Base-by-base conservation (phyloP, 2,888 invertebrate species). In the Tenodera sinensis region DNA sequence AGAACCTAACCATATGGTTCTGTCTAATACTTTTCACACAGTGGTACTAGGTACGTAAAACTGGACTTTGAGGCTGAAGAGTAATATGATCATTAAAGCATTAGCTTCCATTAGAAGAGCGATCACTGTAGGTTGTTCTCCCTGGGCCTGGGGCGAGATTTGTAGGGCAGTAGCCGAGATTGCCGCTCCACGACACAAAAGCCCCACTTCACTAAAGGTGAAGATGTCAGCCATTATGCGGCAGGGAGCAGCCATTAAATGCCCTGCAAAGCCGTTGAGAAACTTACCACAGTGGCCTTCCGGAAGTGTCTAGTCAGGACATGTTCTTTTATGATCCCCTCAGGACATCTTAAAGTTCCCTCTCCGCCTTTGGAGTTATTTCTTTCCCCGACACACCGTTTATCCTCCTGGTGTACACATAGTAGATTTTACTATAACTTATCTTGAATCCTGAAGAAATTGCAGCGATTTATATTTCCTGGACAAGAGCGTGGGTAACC, bases 251-350 rank as follows among this genome's bases (percentile, higher is more conserved):
- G 8, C 54, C 54, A 71, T 71, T 71, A 71, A 71, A 71, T 25
- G 54, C 54, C 54, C 54, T 71, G 54, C 20, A 42, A 71, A 71
- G 54, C 54, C 54, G 54, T 71, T 71, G 54, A 71, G 54, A 71
- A 71, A 71, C 54, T 20, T 71, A 20, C 54, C 25, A 71, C 54
- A 71, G 54, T 71, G 54, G 54, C 54, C 54, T 84, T n/a, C 34
- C 84, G 83, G 83, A 83, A 84, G 84, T 84, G 84, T 84, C 34
- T 28, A 84, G 84, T 84, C 84, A 28, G 84, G 9, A 84, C 84
- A 84, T 84, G 84, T 30, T 30, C 84, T 84, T 84, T 84, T 84
- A 84, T 84, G 84, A 84, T 84, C n/a, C 84, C 30, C 83, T 28
- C 15, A 27, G 83, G 83, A 28, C 83, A 83, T n/a, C 83, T 83